Base-by-base conservation (phyloP, 2,888 invertebrate species). In the Andrena chrysosceles region DNA sequence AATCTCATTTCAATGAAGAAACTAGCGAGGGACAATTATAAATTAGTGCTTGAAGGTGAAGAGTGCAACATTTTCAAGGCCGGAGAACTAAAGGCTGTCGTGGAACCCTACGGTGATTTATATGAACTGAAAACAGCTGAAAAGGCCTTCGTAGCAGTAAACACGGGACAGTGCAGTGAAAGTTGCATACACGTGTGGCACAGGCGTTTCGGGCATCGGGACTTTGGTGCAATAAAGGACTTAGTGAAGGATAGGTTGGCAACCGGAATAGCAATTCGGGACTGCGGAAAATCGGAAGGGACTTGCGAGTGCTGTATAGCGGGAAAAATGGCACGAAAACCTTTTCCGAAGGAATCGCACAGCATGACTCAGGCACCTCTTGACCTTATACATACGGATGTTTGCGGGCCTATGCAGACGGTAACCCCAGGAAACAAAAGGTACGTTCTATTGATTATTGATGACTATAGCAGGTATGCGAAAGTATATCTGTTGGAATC, bases 361-460 rank as follows among this genome's bases (percentile, higher is more conserved):
- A 42, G 16, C 5, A 26, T 1, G 10, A 62, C 48, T 13, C n/a
- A 49, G 1, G 35, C 78, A 29, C 13, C 75, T 16, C 54, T 91
- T 0, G 90, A 91, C 59, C 75, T 91, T 3, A 72, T 91, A 6
- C 90, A 91, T 72, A 86, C 87, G 4, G 91, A 91, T 71, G 77
- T 92, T 29, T 92, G 91, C 52, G 92, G 89, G 1, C 90, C 91
- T 0, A 90, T 91, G 89, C 85, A 89, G 48, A 88, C 85, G 0
- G 23, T 35, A 4, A 89, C 91, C 2, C 80, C 80, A 5, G 79
- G 89, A 16, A 86, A 84, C 16, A 89, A 89, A 52, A 74, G 86
- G 20, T 92, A 90, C 73, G 29, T 91, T 0, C 7, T 92, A 1
- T 91, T 89, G 0, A 82, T 93, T 6, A 91, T 91, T 16, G 92